These are phyloP conservation scores for Marasmarcha lunaedactyla DNA, from an alignment of 2,888 invertebrate species.

Conservation along the genomic window DNA sequence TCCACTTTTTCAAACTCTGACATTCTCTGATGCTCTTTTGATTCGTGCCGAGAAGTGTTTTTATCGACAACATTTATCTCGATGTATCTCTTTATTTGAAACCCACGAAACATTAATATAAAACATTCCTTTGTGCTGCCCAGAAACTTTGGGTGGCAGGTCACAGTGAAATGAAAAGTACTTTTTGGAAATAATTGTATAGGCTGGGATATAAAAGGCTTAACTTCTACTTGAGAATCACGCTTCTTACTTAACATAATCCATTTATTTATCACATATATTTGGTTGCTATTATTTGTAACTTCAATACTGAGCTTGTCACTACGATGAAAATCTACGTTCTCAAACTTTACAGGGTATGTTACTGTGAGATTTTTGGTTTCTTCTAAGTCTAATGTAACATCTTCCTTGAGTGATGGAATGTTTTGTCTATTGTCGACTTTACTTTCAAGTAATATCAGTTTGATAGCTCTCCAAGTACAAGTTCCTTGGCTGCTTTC, in stretches of 20 bases:
- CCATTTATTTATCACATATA: conserved; percentile 55
- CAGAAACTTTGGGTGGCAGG: conserved; percentile 69
- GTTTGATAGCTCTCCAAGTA: conserved; percentile 72
- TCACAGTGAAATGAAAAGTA: conserved; percentile 49
- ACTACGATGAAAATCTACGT: conserved; percentile 42
- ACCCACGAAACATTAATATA: conserved; percentile 70
- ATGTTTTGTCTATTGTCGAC: conserved; percentile 20
- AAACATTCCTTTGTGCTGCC: conserved; percentile 73
- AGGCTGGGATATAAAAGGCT: conserved; percentile 37
- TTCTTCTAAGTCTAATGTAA: conserved; percentile 36
- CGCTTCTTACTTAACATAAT: conserved; percentile 59
- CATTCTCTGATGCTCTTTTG: conserved; percentile 12
- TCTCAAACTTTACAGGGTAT: conserved; percentile 52
- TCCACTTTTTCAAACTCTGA: conserved; percentile 22
- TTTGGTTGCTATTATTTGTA: conserved; percentile 51
- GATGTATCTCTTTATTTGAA: conserved; percentile 72
- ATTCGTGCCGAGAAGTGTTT: conserved; percentile 10
- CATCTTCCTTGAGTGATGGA: conserved; percentile 21
- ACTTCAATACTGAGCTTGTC: conserved; percentile 29
- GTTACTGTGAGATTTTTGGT: conserved; percentile 67
- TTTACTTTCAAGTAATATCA: conserved; percentile 33
- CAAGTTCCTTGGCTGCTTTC: conserved; percentile 76
- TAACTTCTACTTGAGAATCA: conserved; percentile 63
- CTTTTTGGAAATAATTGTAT: conserved; percentile 45
- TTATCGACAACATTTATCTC: conserved; percentile 56